Percentiles rank a stretch among this genome's conserved stretches.
These are phyloP conservation scores for Anolis sagrei DNA, from an alignment of 2,113 vertebrate species.

Conservation along the genomic window DNA sequence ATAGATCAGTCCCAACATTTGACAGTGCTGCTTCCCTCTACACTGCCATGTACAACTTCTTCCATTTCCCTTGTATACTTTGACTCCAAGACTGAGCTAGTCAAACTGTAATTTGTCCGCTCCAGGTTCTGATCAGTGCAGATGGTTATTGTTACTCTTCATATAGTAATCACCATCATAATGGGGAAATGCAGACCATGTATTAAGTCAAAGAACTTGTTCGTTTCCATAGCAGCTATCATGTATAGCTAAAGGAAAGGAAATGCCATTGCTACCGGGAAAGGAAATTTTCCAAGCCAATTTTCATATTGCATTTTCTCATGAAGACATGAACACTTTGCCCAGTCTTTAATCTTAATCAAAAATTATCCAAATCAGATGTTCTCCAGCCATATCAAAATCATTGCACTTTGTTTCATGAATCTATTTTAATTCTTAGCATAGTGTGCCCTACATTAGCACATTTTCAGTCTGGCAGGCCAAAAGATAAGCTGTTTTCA, in stretches of 20 bases:
- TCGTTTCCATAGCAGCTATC: background rate
- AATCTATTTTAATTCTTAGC: slow-evolving; percentile 2
- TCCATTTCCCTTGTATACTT: background rate
- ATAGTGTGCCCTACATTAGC: background rate
- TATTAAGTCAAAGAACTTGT: background rate
- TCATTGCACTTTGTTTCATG: background rate
- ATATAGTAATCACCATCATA: background rate
- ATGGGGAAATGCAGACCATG: background rate
- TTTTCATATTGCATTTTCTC: background rate
- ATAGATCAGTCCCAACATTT: background rate
- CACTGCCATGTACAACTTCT: background rate
- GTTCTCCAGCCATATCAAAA: background rate
- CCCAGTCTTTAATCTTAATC: background rate
- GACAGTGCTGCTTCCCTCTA: background rate
- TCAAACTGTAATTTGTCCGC: background rate
- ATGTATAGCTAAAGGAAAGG: background rate
- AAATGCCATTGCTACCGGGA: background rate
- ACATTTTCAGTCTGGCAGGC: background rate
- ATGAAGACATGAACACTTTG: background rate
- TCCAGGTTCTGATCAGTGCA: background rate
- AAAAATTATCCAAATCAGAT: background rate
- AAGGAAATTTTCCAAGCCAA: background rate
- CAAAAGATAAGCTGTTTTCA: background rate
- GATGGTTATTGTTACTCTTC: background rate
- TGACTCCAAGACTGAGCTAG: background rate